Evolutionary conservation across 2,797 vertebrate genomes (phyloP).

Genomic region (Acanthornis magna): DNA sequence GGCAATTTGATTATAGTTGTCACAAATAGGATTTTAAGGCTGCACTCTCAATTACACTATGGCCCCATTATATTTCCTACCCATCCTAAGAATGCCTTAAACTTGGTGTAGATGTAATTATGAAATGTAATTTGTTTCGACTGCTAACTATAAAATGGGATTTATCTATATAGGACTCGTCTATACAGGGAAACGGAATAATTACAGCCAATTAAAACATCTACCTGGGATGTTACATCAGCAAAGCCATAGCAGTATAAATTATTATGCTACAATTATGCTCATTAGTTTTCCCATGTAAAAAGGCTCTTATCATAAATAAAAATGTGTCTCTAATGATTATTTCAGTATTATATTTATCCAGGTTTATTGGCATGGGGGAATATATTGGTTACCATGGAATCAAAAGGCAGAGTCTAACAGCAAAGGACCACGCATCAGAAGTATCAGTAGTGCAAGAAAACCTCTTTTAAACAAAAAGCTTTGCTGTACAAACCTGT

Average conservation of each 20-base stretch:
- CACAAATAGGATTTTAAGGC: constrained; percentile 47
- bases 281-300: not conserved
- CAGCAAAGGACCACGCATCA: not conserved
- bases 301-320: constrained; percentile 29
- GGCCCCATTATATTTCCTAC: not conserved
- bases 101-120: constrained; percentile 38
- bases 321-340: constrained; percentile 30
- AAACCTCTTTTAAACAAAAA: not conserved
- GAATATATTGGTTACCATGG: constrained; percentile 20
- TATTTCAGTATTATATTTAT: constrained; percentile 34
- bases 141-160: constrained; percentile 9
- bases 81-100: constrained; percentile 7
- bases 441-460: not conserved
- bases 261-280: not conserved
- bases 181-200: constrained; percentile 23
- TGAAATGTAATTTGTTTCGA: constrained; percentile 21
- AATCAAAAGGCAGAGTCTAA: not conserved
- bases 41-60: constrained; percentile 2
- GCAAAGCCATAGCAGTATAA: not conserved
- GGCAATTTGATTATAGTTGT: constrained; percentile 31
- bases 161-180: not conserved
- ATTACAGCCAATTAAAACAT: constrained; percentile 33
- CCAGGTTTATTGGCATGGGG: not conserved
- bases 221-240: constrained; percentile 12
- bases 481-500: not conserved